Conservation (phyloP, 37 sponge, comb jelly and placozoan genomes). For the Axinella damicornis region DNA sequence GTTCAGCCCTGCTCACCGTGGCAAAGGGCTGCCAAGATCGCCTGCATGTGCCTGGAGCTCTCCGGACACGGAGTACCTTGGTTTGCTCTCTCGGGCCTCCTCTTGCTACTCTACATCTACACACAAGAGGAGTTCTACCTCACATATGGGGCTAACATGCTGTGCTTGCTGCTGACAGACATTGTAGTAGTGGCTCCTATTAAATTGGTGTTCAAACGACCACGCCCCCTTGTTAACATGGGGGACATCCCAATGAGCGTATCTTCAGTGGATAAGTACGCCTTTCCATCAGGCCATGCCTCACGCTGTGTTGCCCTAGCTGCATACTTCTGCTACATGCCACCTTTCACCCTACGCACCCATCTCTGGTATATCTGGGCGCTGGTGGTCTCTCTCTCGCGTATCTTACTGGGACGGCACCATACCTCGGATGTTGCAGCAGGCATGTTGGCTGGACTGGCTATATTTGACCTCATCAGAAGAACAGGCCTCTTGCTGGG, state of each 20-base stretch:
- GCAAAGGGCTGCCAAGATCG: not conserved
- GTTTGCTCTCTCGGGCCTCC: constrained; percentile 43
- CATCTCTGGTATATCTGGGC: constrained; percentile 83
- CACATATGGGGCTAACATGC: constrained; percentile 32
- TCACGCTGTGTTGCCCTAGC: constrained; percentile 82
- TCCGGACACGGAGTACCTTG: constrained; percentile 79
- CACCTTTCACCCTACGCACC: constrained; percentile 51
- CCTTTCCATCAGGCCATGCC: constrained; percentile 96
- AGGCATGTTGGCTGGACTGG: constrained; percentile 70
- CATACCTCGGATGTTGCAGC: constrained; percentile 77
- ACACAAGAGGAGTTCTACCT: constrained; percentile 6
- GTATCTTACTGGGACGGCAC: constrained; percentile 82
- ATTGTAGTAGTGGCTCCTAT: constrained; percentile 76
- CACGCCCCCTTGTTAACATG: constrained; percentile 69
- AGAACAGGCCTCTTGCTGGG: constrained; percentile 15
- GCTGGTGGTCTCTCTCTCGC: constrained; percentile 62
- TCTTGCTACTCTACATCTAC: constrained; percentile 9
- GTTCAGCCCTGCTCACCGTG: constrained; percentile 18
- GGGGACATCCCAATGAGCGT: constrained; percentile 74
- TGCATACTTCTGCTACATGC: constrained; percentile 65
- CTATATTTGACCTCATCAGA: constrained; percentile 53
- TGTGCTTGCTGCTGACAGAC: constrained; percentile 70
- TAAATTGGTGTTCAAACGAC: constrained; percentile 79
- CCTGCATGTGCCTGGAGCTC: constrained; percentile 59
- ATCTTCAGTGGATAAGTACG: constrained; percentile 79